A percentile compares a stretch with the other conserved stretches of the same genome.
phyloP scores from a whole-genome alignment of 1,140 invertebrate species.

The Capitella teleta region DNA sequence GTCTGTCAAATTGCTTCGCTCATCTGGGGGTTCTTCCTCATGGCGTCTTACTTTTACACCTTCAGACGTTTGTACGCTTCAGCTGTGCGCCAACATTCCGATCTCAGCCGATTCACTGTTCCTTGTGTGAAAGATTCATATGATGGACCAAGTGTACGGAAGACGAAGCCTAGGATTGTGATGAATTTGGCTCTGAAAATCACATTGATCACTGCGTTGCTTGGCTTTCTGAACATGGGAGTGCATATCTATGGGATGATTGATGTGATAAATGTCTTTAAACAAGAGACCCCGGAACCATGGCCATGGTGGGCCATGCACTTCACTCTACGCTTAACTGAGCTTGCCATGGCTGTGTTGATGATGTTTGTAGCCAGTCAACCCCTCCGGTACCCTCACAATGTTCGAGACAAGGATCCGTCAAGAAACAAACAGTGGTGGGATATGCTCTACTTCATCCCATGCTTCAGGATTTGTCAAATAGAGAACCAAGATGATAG shows the following conservation, averaged over 20 bases:
- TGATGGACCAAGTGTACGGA: conserved; percentile 17
- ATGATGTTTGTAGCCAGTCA: conserved; percentile 68
- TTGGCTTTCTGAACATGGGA: conserved; percentile 67
- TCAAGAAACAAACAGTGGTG: background rate
- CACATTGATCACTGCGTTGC: conserved; percentile 67
- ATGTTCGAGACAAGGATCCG: too few species aligned
- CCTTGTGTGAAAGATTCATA: background rate
- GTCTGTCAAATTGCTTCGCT: conserved; percentile 50
- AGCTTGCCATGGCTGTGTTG: conserved; percentile 67
- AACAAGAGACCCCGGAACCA: conserved; percentile 28
- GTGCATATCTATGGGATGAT: conserved; percentile 74
- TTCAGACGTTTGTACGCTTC: conserved; percentile 49
- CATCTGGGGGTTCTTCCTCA: conserved; percentile 62
- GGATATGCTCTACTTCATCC: background rate
- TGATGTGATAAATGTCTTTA: conserved; percentile 51
- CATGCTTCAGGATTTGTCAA: background rate
- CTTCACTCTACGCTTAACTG: conserved; percentile 66
- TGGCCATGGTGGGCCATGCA: conserved; percentile 87
- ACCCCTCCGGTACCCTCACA: conserved; percentile 22
- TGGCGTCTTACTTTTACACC: conserved; percentile 70
- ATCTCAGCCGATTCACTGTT: background rate
- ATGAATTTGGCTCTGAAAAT: conserved; percentile 70
- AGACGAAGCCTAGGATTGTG: conserved; percentile 27
- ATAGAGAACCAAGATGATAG: too few species aligned
- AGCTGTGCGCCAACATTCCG: conserved; percentile 24